Evolutionary conservation across 2,797 vertebrate genomes (phyloP), one percentile per base, ranked within the genome.

Genomic region (Acanthornis magna): DNA sequence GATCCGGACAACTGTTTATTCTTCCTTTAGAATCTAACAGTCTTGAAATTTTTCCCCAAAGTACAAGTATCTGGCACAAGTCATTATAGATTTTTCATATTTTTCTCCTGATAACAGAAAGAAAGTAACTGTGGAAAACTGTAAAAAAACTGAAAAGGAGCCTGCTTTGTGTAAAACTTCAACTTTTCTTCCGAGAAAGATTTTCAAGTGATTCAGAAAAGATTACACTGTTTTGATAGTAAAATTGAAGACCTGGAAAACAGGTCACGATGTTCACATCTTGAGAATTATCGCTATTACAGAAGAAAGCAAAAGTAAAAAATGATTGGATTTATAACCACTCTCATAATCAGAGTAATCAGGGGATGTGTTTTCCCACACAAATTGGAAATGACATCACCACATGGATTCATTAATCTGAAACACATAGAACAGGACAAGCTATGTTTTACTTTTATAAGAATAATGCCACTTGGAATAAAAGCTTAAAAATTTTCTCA

Each of bases 161-260:
- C 4, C 10, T 47, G 10, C 2, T 68, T 48, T 40, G 2, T 40
- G 13, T 47, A 80, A 73, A 61, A 48, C 5, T 77, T 66, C 4
- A 40, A 1, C 12, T 54, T 77, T 55, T 65, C 17, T 74, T 88
- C 29, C 0, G 0, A 67, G 14, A 30, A 19, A 86, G 21, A 68
- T 68, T 82, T 93, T 57, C 32, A 72, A 50, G 47, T 81, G 32
- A 88, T 75, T 92, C 74, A 72, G 74, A 78, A 87, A 89, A 85
- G 23, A 89, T 78, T 78, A 12, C 21, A 38, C 9, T 10, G 2
- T 34, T 92, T 70, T 78, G 45, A 53, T 91, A 84, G 88, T 81
- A 81, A 72, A 81, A 72, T 14, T 68, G 42, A 82, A 87, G 43
- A 58, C 58, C 47, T 82, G 43, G 32, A 82, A 85, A 92, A 79